These are phyloP conservation scores for Pluvialis apricaria DNA, from an alignment of 2,113 vertebrate genomes.

Conservation along the genomic window DNA sequence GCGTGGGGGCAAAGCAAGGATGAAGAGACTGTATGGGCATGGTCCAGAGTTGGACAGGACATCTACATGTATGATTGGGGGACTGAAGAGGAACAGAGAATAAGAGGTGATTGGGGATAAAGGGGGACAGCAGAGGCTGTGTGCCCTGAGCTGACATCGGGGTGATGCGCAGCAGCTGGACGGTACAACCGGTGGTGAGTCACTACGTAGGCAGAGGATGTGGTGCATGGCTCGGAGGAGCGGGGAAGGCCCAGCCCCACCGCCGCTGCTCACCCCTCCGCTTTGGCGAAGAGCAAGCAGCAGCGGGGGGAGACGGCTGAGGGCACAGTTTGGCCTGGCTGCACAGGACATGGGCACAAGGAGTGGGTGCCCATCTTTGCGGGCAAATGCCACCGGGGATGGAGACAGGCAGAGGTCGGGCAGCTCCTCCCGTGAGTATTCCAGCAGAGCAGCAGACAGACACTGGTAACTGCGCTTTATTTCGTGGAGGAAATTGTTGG, in stretches of 20 bases:
- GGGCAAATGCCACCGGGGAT: neutral
- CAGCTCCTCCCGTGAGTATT: neutral
- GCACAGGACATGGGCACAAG: rapidly evolving
- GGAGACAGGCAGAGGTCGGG: neutral
- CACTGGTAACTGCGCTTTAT: neutral
- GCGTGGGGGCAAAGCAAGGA: neutral
- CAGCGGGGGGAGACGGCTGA: rapidly evolving
- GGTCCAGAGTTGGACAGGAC: neutral
- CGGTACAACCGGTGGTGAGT: neutral
- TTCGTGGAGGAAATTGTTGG: neutral
- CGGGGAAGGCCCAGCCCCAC: neutral
- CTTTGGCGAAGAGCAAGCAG: neutral
- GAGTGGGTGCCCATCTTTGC: neutral
- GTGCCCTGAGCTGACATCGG: neutral
- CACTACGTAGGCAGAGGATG: neutral
- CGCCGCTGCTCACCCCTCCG: neutral
- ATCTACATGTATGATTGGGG: rapidly evolving
- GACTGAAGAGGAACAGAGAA: neutral
- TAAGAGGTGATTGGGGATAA: neutral
- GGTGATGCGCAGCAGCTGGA: neutral
- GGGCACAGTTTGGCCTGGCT: neutral
- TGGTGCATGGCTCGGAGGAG: neutral
- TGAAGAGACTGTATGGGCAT: neutral
- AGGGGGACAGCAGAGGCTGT: neutral
- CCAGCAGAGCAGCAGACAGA: neutral